Conservation (phyloP, 1,140 invertebrate species). For the Ceratina calcarata region DNA sequence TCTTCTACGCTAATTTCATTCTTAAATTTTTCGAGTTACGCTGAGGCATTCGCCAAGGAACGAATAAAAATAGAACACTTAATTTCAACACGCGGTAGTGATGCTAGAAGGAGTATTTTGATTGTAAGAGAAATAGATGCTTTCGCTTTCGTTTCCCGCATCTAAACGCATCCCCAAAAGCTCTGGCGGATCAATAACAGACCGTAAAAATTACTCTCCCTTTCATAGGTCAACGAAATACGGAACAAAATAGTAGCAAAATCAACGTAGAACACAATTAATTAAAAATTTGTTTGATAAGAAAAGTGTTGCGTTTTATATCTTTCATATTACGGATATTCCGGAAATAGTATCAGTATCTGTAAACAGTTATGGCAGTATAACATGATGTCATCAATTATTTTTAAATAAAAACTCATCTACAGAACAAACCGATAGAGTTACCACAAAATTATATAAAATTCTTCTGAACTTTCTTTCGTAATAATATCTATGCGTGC, state of each 20-base stretch:
- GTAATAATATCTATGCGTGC: not conserved
- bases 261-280: not conserved
- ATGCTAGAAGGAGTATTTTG: not conserved
- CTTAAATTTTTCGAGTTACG: not conserved
- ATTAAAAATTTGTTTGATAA: no score
- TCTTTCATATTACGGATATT: not conserved
- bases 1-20: not conserved
- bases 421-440: not conserved
- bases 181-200: constrained; percentile 39
- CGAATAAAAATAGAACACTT: not conserved
- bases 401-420: constrained; percentile 55
- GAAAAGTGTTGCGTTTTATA: not conserved
- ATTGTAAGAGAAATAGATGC: not conserved
- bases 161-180: constrained; percentile 15
- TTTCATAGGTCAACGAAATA: not conserved
- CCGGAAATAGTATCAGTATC: constrained; percentile 17
- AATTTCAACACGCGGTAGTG: not conserved
- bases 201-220: constrained; percentile 20
- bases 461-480: not conserved
- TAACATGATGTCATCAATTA: constrained; percentile 51
- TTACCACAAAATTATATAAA: not conserved
- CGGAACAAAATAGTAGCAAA: not conserved
- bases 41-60: not conserved
- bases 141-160: constrained; percentile 8
- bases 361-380: not conserved